Conservation (phyloP, 2,888 invertebrate species). For the Chelonus formosanus region DNA sequence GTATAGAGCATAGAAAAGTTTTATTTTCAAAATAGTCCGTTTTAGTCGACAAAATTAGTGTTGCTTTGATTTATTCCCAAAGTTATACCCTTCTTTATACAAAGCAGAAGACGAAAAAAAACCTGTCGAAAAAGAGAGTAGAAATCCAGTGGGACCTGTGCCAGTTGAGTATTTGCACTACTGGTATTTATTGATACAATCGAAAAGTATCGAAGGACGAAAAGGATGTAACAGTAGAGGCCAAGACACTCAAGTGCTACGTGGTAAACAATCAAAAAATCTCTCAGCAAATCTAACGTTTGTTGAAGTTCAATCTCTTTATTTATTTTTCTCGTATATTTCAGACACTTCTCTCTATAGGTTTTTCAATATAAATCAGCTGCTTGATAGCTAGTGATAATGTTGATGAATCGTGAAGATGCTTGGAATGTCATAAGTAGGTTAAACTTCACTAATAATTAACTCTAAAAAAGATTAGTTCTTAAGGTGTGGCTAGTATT, state of each 20-base stretch:
- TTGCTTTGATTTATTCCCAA: slow-evolving; percentile 31
- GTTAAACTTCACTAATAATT: background rate
- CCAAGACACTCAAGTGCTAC: slow-evolving; percentile 14
- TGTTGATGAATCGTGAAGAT: background rate
- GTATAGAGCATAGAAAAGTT: slow-evolving; percentile 9
- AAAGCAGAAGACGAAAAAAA: slow-evolving; percentile 15
- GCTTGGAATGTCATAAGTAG: background rate
- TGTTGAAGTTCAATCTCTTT: slow-evolving; percentile 20
- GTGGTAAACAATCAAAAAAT: slow-evolving; percentile 21
- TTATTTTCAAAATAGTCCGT: slow-evolving; percentile 22
- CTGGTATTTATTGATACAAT: slow-evolving; percentile 30
- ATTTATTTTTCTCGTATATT: slow-evolving; percentile 8
- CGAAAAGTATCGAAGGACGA: slow-evolving; percentile 20
- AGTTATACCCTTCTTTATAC: slow-evolving; percentile 23
- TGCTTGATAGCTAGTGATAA: background rate
- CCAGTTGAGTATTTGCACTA: slow-evolving; percentile 24
- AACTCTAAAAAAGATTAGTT: slow-evolving; percentile 23
- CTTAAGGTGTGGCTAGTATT: slow-evolving; percentile 53
- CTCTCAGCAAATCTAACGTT: slow-evolving; percentile 3
- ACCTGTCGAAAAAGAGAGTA: slow-evolving; percentile 3
- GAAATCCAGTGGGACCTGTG: slow-evolving; percentile 18
- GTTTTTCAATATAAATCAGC: slow-evolving; percentile 1
- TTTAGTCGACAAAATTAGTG: slow-evolving; percentile 30
- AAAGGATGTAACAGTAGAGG: slow-evolving; percentile 5
- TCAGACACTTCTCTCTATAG: background rate